phyloP scores from a whole-genome alignment of 2,888 invertebrate species.

The Spodoptera littoralis region DNA sequence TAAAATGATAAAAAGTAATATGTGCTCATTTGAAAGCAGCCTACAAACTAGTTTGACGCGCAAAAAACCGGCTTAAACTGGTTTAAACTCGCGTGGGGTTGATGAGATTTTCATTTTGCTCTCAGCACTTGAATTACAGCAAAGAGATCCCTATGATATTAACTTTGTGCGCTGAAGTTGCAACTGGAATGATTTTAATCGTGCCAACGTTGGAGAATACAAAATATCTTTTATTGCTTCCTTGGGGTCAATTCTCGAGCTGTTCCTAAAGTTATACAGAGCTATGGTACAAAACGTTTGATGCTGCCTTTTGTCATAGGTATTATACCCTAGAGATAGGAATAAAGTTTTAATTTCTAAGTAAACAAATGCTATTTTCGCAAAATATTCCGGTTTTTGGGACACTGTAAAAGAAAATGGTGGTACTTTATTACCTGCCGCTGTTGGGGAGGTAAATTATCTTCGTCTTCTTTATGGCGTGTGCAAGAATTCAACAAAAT shows the following conservation, averaged over 20 bases:
- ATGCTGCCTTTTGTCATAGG: constrained; percentile 36
- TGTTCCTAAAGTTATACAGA: constrained; percentile 7
- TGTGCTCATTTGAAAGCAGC: constrained; percentile 17
- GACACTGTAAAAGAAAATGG: constrained; percentile 23
- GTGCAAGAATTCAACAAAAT: constrained; percentile 4
- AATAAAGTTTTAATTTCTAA: constrained; percentile 43
- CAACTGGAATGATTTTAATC: constrained; percentile 60
- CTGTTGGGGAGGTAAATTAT: constrained; percentile 21
- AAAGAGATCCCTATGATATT: constrained; percentile 62
- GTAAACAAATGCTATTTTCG: constrained; percentile 19
- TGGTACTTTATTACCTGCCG: constrained; percentile 30
- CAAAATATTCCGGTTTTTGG: constrained; percentile 4
- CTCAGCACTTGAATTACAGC: constrained; percentile 65
- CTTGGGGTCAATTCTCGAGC: constrained; percentile 49
- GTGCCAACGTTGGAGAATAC: constrained; percentile 52
- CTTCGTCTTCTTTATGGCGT: background rate
- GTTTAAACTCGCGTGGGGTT: constrained; percentile 57
- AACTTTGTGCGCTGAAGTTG: constrained; percentile 55
- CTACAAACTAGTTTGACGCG: constrained; percentile 35
- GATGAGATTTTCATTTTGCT: constrained; percentile 75
- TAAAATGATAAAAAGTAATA: constrained; percentile 5
- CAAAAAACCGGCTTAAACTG: constrained; percentile 58
- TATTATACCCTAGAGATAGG: constrained; percentile 32
- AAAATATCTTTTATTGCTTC: constrained; percentile 58
- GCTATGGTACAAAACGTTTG: constrained; percentile 20